These are phyloP conservation scores for Mythimna impura DNA, from an alignment of 2,888 invertebrate genomes.

Conservation along the genomic window DNA sequence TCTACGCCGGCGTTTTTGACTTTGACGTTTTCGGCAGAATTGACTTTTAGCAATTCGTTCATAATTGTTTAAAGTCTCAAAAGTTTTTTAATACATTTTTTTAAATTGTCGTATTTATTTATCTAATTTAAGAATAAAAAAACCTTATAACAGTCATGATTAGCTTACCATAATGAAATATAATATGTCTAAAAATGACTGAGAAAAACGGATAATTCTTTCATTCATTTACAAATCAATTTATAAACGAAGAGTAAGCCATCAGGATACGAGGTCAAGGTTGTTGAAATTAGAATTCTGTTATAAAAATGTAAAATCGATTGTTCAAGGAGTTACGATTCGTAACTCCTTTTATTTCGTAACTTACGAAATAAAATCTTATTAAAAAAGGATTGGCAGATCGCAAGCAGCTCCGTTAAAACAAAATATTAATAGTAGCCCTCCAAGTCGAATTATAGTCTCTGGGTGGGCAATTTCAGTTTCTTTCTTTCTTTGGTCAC, in stretches of 20 bases:
- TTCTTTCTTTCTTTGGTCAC: too few species aligned
- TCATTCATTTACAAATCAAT: neutral
- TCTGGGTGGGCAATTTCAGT: too few species aligned
- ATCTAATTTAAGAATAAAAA: neutral
- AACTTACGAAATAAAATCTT: too few species aligned
- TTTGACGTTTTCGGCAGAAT: neutral
- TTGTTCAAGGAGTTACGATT: too few species aligned
- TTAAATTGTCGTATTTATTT: neutral
- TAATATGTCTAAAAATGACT: neutral
- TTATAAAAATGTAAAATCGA: neutral
- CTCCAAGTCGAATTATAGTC: too few species aligned
- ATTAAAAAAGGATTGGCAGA: too few species aligned
- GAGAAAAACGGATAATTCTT: neutral
- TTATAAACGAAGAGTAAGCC: constrained; percentile 36
- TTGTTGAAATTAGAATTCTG: constrained; percentile 31
- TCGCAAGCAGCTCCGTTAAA: too few species aligned
- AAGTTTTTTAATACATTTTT: neutral
- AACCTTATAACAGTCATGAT: too few species aligned
- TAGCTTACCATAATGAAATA: neutral
- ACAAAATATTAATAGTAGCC: too few species aligned
- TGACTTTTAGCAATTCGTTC: constrained; percentile 22
- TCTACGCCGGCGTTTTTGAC: neutral
- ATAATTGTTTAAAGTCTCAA: neutral
- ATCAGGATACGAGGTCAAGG: constrained; percentile 33
- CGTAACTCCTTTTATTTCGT: too few species aligned